Evolutionary conservation across 2,888 invertebrate species (phyloP).

Genomic region (Thera britannica): DNA sequence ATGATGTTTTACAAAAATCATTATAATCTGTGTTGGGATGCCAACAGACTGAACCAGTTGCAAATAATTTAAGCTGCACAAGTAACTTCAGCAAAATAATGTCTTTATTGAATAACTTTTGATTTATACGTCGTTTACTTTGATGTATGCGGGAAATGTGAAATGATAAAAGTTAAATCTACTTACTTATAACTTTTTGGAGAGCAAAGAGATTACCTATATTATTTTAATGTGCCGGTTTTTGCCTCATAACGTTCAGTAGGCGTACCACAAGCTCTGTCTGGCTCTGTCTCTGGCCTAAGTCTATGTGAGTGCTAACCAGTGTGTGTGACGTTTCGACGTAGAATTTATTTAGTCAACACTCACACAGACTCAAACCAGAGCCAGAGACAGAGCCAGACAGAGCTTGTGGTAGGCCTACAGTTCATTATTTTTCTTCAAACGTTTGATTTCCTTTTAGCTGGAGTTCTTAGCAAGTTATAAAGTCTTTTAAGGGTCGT

Average conservation of each 20-base stretch:
- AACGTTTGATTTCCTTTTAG: not conserved
- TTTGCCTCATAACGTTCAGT: conserved; percentile 7
- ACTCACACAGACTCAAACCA: too few species aligned
- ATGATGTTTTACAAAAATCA: too few species aligned
- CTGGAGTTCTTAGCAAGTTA: not conserved
- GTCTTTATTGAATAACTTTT: conserved; percentile 44
- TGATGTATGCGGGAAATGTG: conserved; percentile 43
- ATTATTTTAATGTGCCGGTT: conserved; percentile 18
- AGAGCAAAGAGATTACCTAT: conserved; percentile 20
- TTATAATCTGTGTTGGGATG: too few species aligned
- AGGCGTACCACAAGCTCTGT: too few species aligned
- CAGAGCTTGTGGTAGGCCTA: too few species aligned
- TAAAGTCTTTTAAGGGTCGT: too few species aligned
- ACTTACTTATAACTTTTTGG: conserved; percentile 27
- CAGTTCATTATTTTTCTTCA: conserved; percentile 15
- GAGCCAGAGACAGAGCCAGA: too few species aligned
- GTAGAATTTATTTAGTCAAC: too few species aligned
- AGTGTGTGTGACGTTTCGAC: too few species aligned
- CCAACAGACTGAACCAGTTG: conserved; percentile 1
- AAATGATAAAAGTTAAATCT: conserved; percentile 44
- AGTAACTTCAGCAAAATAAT: conserved; percentile 31
- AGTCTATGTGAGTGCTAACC: too few species aligned
- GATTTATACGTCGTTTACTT: conserved; percentile 41
- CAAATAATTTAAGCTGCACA: conserved; percentile 5
- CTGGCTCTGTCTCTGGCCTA: too few species aligned